Base-by-base conservation (phyloP, 2,888 invertebrate species). In the Eledona agricola region DNA sequence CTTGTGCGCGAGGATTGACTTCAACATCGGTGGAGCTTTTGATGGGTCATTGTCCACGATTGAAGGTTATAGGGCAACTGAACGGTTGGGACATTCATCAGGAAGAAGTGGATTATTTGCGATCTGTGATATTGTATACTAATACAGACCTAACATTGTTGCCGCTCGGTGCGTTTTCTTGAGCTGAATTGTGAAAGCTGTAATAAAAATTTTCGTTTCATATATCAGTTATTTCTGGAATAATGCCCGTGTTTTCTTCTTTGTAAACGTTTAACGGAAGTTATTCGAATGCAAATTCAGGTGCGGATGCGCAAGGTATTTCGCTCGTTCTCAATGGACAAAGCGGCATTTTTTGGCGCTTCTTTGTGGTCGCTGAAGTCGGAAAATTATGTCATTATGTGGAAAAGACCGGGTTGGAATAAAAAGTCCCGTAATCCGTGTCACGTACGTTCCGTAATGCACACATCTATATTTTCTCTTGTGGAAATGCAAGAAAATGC, bases 81-180 rank as follows among this genome's bases (percentile, higher is more conserved):
- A 85, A 81, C 31, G 86, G 86, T 0, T 88, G 88, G 88, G 79
- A 82, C 53, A 77, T 85, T 55, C 82, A 82, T 0, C 82, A 83
- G 0, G 85, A 85, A 62, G 88, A 88, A 59, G 79, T 87, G 73
- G 83, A 86, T 71, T 76, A 85, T 22, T 80, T 87, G 72, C 79
- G 84, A 55, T 83, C 83, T 6, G 79, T 87, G 55, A 80, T 86
- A 16, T 80, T 83, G 11, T 83, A 84, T 64, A 84, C 84, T 26
- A 88, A 88, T 64, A 83, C 82, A 1, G 82, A 86, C 69, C 74
- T 88, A 57, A 81, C 84, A 55, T 74, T 87, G 61, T 81, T 83
- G 25, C 85, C 86, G 12, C 32, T 40, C 15, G 34, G 34, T 12
- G 13, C 23, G 13, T 25, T 25, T 29, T 29, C 11, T n/a, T 25